phyloP scores from a whole-genome alignment of 2,888 invertebrate genomes.

The Zygaena filipendulae region DNA sequence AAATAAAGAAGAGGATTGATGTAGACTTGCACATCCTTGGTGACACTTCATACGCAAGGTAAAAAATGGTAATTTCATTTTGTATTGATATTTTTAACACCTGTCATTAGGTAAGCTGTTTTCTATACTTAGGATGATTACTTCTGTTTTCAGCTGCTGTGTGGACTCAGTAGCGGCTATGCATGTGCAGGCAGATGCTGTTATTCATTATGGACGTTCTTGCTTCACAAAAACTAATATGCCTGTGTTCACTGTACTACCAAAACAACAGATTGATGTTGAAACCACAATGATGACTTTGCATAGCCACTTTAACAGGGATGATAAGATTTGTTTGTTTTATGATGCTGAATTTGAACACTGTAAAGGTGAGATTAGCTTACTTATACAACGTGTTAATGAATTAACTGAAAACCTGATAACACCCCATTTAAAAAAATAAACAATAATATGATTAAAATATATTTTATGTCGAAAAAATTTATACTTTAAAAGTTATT shows the following conservation, averaged over 20 bases:
- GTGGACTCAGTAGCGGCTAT: conserved; percentile 90
- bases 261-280: conserved; percentile 69
- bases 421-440: too few relatives aligned
- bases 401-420: too few relatives aligned
- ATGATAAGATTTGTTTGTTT: conserved; percentile 59
- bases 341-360: conserved; percentile 77
- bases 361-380: conserved; percentile 67
- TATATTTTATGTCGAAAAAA: too few relatives aligned
- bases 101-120: too few relatives aligned
- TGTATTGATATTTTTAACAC: too few relatives aligned
- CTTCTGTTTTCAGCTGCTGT: conserved; percentile 85
- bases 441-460: too few relatives aligned
- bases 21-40: conserved; percentile 82
- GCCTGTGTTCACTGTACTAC: conserved; percentile 80
- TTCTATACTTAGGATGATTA: too few relatives aligned
- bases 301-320: conserved; percentile 26
- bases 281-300: conserved; percentile 25
- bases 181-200: conserved; percentile 85
- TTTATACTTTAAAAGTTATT: too few relatives aligned
- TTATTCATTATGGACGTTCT: conserved; percentile 92
- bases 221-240: conserved; percentile 84
- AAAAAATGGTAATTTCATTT: conserved; percentile 14
- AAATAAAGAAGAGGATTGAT: conserved; percentile 48
- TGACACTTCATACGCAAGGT: conserved; percentile 92
- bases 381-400: too few relatives aligned